A percentile compares a stretch with the other conserved stretches of the same genome.
phyloP scores from a whole-genome alignment of 2,888 invertebrate genomes.

The Rapana venosa region DNA sequence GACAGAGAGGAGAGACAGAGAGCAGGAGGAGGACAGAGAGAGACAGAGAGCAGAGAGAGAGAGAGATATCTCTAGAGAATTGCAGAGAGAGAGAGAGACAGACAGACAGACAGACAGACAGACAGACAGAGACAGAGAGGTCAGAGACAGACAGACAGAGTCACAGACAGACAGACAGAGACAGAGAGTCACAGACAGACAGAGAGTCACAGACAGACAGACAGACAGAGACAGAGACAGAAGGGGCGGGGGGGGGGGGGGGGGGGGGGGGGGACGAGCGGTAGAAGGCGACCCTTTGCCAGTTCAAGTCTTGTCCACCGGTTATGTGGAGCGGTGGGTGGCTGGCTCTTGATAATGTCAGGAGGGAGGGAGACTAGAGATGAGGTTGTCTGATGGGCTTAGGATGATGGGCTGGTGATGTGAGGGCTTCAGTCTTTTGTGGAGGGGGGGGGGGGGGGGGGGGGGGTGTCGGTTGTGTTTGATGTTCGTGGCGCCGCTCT shows the following conservation, averaged over 20 bases:
- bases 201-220: background rate
- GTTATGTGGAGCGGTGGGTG: too few species aligned
- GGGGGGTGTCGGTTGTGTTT: too few species aligned
- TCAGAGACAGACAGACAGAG: too few species aligned
- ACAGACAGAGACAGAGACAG: background rate
- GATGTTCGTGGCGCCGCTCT: too few species aligned
- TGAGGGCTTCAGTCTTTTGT: too few species aligned
- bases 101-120: background rate
- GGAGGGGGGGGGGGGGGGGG: too few species aligned
- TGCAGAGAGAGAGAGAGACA: background rate
- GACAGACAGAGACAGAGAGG: background rate
- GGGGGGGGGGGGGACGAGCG: background rate
- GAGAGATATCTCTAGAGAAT: background rate
- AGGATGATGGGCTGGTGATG: too few species aligned
- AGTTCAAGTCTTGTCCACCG: too few species aligned
- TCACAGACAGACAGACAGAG: background rate
- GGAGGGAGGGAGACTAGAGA: too few species aligned
- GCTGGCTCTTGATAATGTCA: too few species aligned
- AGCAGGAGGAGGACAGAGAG: background rate
- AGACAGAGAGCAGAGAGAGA: background rate
- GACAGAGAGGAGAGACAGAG: background rate
- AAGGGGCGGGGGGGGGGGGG: background rate
- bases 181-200: background rate
- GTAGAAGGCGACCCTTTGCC: too few species aligned
- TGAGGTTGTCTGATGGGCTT: too few species aligned